Percentiles rank a stretch among this genome's conserved stretches.
These are phyloP conservation scores for Umimayanthus chanpuru DNA, from an alignment of 92 coral and sea anemone genomes.

Conservation along the genomic window DNA sequence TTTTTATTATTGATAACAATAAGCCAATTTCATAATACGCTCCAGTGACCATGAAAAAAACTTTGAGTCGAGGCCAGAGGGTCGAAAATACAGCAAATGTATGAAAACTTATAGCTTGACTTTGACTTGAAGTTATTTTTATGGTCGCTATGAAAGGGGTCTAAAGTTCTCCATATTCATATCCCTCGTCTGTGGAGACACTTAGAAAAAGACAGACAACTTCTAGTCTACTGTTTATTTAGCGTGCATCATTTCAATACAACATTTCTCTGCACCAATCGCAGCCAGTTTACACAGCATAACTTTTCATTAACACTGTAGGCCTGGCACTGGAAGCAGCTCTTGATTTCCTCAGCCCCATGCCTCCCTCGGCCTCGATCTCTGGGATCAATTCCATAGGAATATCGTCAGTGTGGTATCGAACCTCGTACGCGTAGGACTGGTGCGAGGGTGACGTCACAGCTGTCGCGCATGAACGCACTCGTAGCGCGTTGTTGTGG, in stretches of 20 bases:
- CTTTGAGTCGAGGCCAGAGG: no score
- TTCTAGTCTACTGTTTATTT: neutral
- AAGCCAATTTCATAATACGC: no score
- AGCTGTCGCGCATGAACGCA: neutral
- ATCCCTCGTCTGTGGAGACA: no score
- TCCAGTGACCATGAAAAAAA: no score
- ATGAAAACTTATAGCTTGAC: no score
- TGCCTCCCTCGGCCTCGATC: conserved; percentile 10
- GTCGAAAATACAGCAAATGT: no score
- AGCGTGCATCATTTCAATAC: neutral
- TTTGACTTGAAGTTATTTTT: no score
- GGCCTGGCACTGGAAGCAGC: neutral
- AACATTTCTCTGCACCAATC: neutral
- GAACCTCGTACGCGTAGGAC: conserved; percentile 7
- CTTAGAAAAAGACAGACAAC: no score
- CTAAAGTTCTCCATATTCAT: no score
- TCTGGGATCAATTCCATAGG: conserved; percentile 17
- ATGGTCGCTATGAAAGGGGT: no score
- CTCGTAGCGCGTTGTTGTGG: conserved; percentile 13
- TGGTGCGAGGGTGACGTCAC: neutral
- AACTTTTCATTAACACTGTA: neutral
- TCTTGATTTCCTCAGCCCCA: neutral
- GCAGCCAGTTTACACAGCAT: conserved; percentile 23
- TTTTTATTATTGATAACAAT: no score
- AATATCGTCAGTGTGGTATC: conserved; percentile 6